phyloP scores from a whole-genome alignment of 2,797 vertebrate genomes.

The Sebastes flavidus region DNA sequence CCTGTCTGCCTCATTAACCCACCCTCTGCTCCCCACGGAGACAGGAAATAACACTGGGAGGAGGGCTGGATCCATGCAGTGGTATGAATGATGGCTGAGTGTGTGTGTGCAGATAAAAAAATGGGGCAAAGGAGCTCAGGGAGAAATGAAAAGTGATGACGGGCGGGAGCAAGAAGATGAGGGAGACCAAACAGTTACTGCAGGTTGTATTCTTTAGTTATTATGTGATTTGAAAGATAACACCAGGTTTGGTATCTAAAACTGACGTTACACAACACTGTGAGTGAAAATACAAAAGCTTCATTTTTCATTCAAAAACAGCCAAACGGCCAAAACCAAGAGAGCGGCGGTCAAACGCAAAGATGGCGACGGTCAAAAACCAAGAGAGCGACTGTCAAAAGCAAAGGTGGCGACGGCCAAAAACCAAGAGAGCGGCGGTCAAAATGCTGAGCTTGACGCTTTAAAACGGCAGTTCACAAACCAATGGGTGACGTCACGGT shows the following conservation, averaged over 20 bases:
- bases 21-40: constrained; percentile 57
- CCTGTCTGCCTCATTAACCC: constrained; percentile 74
- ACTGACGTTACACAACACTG: neutral
- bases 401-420: accelerated
- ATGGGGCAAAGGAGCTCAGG: constrained; percentile 25
- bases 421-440: too few relatives aligned
- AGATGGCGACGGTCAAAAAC: accelerated
- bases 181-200: neutral
- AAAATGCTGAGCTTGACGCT: too few relatives aligned
- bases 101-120: constrained; percentile 24
- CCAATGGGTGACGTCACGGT: too few relatives aligned
- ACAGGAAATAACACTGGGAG: constrained; percentile 60
- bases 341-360: too few relatives aligned
- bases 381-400: too few relatives aligned
- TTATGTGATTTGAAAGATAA: neutral
- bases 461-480: too few relatives aligned
- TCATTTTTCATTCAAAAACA: neutral
- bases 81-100: constrained; percentile 27
- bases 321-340: too few relatives aligned
- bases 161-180: neutral
- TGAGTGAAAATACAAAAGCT: neutral
- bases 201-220: neutral
- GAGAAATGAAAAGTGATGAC: neutral
- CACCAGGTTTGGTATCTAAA: neutral
- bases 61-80: constrained; percentile 42